These are phyloP conservation scores for Achlya flavicornis DNA, from an alignment of 2,888 invertebrate species.

Conservation along the genomic window DNA sequence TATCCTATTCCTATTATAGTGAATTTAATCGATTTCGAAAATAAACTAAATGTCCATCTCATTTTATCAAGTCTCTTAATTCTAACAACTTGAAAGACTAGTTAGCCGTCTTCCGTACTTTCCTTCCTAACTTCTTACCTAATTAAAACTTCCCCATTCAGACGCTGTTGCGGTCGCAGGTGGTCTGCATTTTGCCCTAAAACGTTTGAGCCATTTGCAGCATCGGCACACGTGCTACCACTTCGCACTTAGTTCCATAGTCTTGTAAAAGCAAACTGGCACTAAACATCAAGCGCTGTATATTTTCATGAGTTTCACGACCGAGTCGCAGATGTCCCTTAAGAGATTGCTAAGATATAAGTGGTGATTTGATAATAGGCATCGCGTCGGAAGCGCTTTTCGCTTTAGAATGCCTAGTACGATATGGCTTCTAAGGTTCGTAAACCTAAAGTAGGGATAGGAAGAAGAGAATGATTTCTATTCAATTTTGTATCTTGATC, in stretches of 20 bases:
- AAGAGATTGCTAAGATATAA: conserved; percentile 45
- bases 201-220: conserved; percentile 67
- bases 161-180: conserved; percentile 59
- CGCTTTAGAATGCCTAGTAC: neutral
- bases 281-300: conserved; percentile 57
- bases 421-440: too few species aligned
- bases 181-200: conserved; percentile 59
- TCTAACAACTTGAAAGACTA: neutral
- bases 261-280: conserved; percentile 70
- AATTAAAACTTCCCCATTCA: conserved; percentile 56
- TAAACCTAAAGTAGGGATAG: too few species aligned
- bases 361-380: conserved; percentile 31
- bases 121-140: conserved; percentile 43
- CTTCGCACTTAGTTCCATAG: conserved; percentile 72
- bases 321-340: conserved; percentile 49
- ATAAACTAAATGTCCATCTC: neutral
- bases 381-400: conserved; percentile 14
- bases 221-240: conserved; percentile 65
- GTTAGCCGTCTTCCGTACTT: neutral
- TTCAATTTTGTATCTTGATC: too few species aligned
- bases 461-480: too few species aligned
- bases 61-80: neutral
- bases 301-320: conserved; percentile 63
- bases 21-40: too few species aligned
- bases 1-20: too few species aligned